Evolutionary conservation across 2,113 vertebrate species (phyloP), one percentile per base, ranked within the genome.

Genomic region (Galemys pyrenaicus): DNA sequence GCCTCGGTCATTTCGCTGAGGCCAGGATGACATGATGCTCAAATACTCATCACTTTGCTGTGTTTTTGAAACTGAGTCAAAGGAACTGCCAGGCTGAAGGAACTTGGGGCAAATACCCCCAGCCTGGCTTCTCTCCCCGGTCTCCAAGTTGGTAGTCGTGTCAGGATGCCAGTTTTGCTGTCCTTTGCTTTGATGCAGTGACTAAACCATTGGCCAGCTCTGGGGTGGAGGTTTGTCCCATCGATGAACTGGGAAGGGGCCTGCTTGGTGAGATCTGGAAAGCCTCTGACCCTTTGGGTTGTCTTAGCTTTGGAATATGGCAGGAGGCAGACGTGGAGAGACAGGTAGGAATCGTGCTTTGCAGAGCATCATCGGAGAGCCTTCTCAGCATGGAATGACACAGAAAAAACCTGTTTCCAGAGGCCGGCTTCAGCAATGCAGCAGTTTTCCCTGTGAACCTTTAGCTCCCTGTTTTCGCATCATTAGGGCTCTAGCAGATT

Each of bases 41-140:
- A 64, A 71, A 74, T 64, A 12, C 8, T 79, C 75, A 46, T 68
- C 89, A 13, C 89, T 68, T 79, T 37, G 3, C 65, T 32, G 49
- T 39, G n/a, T 37, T 87, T 60, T 41, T 84, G 95, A 95, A 81
- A 90, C 17, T 37, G 35, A 77, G 60, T 71, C 92, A 81, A 49
- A n/a, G n/a, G n/a, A n/a, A 58, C 56, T 82, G 71, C 37, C 91
- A 90, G 96, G 77, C 90, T 71, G 90, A 94, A 54, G 6, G 80
- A 35, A 74, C 51, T 67, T 20, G 22, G 28, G 80, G 70, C 68
- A 70, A 70, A 51, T 80, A 71, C 84, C 81, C 85, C 65, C 0
- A 15, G 78, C 56, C 20, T 62, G 85, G 92, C 46, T 84, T 60
- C 30, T 39, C 19, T 46, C 74, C 79, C 83, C 39, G 0, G 89